Conservation (phyloP, 2,888 invertebrate species). For the Melinaea marsaeus region DNA sequence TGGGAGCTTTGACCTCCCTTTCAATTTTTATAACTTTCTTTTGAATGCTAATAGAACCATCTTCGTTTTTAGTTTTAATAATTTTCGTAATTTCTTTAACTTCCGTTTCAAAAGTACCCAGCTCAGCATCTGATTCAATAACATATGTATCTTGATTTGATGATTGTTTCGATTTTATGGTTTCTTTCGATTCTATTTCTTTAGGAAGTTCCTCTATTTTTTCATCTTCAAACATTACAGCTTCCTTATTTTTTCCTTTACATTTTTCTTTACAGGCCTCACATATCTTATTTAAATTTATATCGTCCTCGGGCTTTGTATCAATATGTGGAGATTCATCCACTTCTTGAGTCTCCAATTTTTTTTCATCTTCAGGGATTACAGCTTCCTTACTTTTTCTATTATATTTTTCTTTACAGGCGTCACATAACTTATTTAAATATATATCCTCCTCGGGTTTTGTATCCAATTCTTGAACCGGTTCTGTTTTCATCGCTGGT, state of each 20-base stretch:
- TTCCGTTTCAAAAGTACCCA: constrained; percentile 42
- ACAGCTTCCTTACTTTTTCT: constrained; percentile 13
- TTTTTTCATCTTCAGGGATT: constrained; percentile 5
- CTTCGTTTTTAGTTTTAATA: constrained; percentile 40
- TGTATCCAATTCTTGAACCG: neutral
- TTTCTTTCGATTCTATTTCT: constrained; percentile 11
- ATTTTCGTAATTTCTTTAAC: constrained; percentile 44
- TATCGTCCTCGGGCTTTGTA: constrained; percentile 16
- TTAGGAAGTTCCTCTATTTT: constrained; percentile 5
- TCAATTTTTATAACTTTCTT: constrained; percentile 42
- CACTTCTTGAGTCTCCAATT: constrained; percentile 9
- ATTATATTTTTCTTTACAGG: constrained; percentile 31
- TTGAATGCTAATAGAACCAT: constrained; percentile 44
- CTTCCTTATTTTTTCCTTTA: constrained; percentile 16
- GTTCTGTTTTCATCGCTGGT: constrained; percentile 6
- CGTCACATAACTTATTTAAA: constrained; percentile 28
- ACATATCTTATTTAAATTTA: constrained; percentile 28
- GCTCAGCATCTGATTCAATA: constrained; percentile 31
- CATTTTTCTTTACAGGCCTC: constrained; percentile 32
- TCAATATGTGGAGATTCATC: constrained; percentile 11
- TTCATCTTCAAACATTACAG: constrained; percentile 10
- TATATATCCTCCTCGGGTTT: constrained; percentile 18
- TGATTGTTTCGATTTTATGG: constrained; percentile 6
- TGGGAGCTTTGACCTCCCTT: constrained; percentile 37
- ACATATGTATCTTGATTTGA: neutral